Percentiles rank a stretch among this genome's conserved stretches.
phyloP scores from a whole-genome alignment of 1,140 invertebrate genomes.

The Drosophila obscura region DNA sequence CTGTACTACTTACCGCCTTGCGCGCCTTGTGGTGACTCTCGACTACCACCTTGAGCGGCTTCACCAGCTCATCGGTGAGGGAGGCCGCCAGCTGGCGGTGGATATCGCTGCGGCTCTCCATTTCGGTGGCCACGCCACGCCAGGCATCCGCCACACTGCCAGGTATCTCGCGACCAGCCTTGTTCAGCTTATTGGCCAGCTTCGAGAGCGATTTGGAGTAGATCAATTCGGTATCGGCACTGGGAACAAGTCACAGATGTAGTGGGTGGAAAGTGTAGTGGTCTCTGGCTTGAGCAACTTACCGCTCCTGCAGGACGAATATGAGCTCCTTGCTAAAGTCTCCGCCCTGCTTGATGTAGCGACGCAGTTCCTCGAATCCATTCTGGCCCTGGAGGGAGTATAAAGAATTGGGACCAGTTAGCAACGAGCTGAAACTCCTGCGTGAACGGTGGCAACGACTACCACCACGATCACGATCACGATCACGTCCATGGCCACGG shows the following conservation, averaged over 20 bases:
- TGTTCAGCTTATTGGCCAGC: constrained; percentile 92
- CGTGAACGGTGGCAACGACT: no score
- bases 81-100: constrained; percentile 92
- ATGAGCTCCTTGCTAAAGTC: constrained; percentile 97
- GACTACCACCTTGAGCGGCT: constrained; percentile 90
- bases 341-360: constrained; percentile 95
- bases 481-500: background rate
- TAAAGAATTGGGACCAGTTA: background rate
- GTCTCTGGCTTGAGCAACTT: constrained; percentile 45
- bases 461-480: background rate
- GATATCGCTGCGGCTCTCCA: constrained; percentile 94
- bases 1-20: constrained; percentile 86
- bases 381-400: constrained; percentile 89
- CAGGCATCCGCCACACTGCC: constrained; percentile 94
- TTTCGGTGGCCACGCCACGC: constrained; percentile 94
- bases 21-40: constrained; percentile 90
- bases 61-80: constrained; percentile 93
- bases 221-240: constrained; percentile 93
- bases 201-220: constrained; percentile 96
- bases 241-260: constrained; percentile 59
- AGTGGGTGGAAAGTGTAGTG: no score
- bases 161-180: constrained; percentile 90
- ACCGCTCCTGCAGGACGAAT: constrained; percentile 95
- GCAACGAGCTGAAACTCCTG: background rate
- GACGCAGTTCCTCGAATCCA: constrained; percentile 95